Conservation (phyloP, 2,113 vertebrate genomes). For the Forbesichthys agassizii region DNA sequence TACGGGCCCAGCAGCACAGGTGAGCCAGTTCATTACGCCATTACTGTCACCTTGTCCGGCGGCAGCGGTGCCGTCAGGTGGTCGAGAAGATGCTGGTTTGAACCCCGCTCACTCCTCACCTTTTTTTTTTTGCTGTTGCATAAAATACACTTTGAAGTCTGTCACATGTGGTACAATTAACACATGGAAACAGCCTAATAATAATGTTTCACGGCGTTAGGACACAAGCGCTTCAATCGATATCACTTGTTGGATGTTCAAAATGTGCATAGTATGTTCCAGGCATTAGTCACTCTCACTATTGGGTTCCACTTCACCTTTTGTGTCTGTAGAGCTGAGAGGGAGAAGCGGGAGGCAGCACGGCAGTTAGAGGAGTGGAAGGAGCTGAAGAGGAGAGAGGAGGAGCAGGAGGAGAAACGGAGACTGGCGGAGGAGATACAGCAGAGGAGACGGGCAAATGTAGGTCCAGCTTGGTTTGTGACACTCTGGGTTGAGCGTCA, state of each 20-base stretch:
- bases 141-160: too few relatives aligned
- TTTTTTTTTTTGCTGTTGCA: too few relatives aligned
- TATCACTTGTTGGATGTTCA: too few relatives aligned
- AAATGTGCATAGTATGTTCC: too few relatives aligned
- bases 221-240: too few relatives aligned
- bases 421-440: slow-evolving; percentile 74
- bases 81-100: too few relatives aligned
- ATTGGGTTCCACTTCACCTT: background rate
- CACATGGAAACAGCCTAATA: too few relatives aligned
- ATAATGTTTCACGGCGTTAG: too few relatives aligned
- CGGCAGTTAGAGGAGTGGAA: slow-evolving; percentile 79
- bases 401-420: slow-evolving; percentile 71
- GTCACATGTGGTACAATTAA: too few relatives aligned
- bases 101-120: too few relatives aligned
- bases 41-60: too few relatives aligned
- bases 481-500: background rate
- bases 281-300: background rate
- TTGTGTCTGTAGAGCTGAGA: slow-evolving; percentile 57
- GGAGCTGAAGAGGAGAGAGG: slow-evolving; percentile 72
- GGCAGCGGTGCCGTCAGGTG: too few relatives aligned
- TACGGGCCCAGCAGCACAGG: slow-evolving; percentile 69
- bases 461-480: slow-evolving; percentile 14
- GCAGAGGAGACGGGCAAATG: slow-evolving; percentile 66
- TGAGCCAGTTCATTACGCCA: slow-evolving; percentile 14
- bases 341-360: slow-evolving; percentile 73